Evolutionary conservation across 2,113 vertebrate species (phyloP).

Genomic region (Tragelaphus buxtoni): DNA sequence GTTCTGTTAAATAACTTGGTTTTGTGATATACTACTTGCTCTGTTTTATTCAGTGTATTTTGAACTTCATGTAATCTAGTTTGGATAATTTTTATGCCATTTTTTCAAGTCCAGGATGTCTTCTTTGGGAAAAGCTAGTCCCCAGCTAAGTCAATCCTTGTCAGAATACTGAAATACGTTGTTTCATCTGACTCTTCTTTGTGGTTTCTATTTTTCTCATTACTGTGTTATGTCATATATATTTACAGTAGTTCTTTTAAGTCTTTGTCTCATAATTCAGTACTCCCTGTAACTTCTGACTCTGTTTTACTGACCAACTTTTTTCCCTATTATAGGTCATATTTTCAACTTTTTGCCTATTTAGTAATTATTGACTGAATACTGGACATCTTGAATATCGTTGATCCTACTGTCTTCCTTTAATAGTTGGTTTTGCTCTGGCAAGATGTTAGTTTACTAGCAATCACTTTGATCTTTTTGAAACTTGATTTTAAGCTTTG

Average conservation of each 20-base stretch:
- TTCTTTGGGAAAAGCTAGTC: neutral
- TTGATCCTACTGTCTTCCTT: neutral
- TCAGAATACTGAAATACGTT: neutral
- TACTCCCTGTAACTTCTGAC: neutral
- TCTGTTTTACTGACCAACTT: neutral
- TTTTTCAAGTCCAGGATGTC: neutral
- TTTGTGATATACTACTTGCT: neutral
- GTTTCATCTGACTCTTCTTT: neutral
- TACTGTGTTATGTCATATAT: neutral
- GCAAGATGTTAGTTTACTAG: neutral
- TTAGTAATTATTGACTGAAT: neutral
- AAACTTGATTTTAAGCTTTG: neutral
- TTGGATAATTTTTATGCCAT: neutral
- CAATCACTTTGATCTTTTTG: neutral
- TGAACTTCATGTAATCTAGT: neutral
- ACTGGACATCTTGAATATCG: neutral
- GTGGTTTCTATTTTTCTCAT: neutral
- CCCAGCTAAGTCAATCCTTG: neutral
- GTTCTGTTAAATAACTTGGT: neutral
- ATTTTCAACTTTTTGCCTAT: neutral
- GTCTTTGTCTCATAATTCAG: neutral
- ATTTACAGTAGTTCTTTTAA: neutral
- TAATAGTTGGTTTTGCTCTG: neutral
- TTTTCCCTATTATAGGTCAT: neutral
- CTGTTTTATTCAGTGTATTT: neutral